phyloP scores from a whole-genome alignment of 2,888 invertebrate species.

The Papilio gigon region DNA sequence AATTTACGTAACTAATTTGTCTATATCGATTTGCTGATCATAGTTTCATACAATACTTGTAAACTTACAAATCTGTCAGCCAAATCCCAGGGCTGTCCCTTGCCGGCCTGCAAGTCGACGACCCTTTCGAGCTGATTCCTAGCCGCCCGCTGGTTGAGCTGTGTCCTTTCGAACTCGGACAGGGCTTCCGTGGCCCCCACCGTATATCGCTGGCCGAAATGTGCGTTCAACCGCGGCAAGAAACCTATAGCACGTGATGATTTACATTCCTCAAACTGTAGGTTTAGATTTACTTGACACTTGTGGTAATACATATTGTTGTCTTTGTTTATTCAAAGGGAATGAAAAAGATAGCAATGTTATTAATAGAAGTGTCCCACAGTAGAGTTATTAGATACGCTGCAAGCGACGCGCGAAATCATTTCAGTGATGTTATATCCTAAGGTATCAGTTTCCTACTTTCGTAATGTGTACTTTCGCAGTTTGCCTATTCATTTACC shows the following conservation, averaged over 20 bases:
- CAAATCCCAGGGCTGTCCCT: conserved; percentile 83
- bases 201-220: conserved; percentile 87
- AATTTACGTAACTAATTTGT: too few relatives aligned
- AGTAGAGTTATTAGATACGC: neutral
- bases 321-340: neutral
- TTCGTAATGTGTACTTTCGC: neutral
- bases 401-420: conserved; percentile 36
- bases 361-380: too few relatives aligned
- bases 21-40: neutral
- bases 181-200: conserved; percentile 88
- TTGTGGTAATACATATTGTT: neutral
- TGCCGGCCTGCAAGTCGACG: conserved; percentile 84
- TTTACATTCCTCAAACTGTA: conserved; percentile 25
- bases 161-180: conserved; percentile 86
- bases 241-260: conserved; percentile 75
- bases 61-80: conserved; percentile 84
- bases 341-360: neutral
- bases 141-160: conserved; percentile 82
- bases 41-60: conserved; percentile 3
- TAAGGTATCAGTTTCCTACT: neutral
- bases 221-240: conserved; percentile 85
- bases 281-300: neutral
- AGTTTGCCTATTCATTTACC: neutral
- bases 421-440: conserved; percentile 25
- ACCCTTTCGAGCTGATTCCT: conserved; percentile 82